phyloP scores from a whole-genome alignment of 1,140 invertebrate species.

The Mylabris phalerata region DNA sequence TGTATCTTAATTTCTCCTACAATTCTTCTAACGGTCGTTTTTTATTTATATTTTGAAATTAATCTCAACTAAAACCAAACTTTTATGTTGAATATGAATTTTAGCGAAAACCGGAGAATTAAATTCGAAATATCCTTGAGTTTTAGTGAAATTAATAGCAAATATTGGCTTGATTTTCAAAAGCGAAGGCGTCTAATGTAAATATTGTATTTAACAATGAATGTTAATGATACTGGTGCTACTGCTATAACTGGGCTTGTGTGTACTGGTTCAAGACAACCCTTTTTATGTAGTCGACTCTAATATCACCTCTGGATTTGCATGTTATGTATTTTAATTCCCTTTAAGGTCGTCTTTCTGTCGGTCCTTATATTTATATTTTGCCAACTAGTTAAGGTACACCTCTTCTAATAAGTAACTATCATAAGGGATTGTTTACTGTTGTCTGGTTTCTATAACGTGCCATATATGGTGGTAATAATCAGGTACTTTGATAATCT shows the following conservation, averaged over 20 bases:
- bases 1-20: no score
- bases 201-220: constrained; percentile 35
- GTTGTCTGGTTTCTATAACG: constrained; percentile 1
- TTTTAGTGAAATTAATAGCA: constrained; percentile 31
- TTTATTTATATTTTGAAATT: no score
- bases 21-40: no score
- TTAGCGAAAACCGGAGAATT: background rate
- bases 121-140: constrained; percentile 20
- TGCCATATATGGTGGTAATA: constrained; percentile 8
- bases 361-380: constrained; percentile 6
- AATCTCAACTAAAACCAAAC: no score
- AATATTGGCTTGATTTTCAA: constrained; percentile 28
- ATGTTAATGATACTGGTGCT: constrained; percentile 26
- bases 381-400: background rate
- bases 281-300: constrained; percentile 26
- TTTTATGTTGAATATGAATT: no score
- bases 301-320: constrained; percentile 30
- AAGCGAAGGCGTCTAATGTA: constrained; percentile 28
- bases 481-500: background rate
- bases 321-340: constrained; percentile 28
- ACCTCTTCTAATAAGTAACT: background rate
- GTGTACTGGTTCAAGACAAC: constrained; percentile 21
- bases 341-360: constrained; percentile 11
- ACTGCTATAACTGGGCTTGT: background rate
- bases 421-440: constrained; percentile 7